A percentile compares a stretch with the other conserved stretches of the same genome.
phyloP scores from a whole-genome alignment of 2,888 invertebrate species.

The Anticlea derivata region DNA sequence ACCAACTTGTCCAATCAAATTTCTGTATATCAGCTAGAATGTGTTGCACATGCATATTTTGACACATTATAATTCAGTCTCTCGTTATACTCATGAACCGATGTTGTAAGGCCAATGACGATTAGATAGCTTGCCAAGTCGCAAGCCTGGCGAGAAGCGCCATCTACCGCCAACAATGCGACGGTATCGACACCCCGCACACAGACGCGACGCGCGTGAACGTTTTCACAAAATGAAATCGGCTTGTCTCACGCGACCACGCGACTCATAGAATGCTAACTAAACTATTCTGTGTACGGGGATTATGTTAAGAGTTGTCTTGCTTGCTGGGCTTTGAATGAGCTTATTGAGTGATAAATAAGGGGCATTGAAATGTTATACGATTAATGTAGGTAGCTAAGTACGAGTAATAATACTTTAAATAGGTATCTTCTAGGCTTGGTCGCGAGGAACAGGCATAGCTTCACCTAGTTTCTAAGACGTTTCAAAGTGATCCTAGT shows the following conservation, averaged over 20 bases:
- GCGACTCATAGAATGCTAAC: conserved; percentile 50
- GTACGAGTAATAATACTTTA: too few species aligned
- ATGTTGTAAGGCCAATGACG: too few species aligned
- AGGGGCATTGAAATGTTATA: conserved; percentile 2
- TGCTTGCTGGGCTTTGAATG: conserved; percentile 6
- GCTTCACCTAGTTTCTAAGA: too few species aligned
- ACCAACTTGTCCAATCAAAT: too few species aligned
- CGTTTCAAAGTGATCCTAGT: too few species aligned
- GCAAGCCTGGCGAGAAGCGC: conserved; percentile 15
- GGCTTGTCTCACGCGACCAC: conserved; percentile 51
- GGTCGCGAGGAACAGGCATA: too few species aligned
- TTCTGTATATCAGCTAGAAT: too few species aligned
- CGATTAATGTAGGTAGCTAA: too few species aligned
- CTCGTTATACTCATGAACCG: too few species aligned
- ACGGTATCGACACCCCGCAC: conserved; percentile 13
- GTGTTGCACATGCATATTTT: too few species aligned
- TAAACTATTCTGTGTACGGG: conserved; percentile 32
- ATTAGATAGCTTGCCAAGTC: not conserved
- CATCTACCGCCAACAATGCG: conserved; percentile 36
- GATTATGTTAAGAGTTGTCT: conserved; percentile 1
- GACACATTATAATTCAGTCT: too few species aligned
- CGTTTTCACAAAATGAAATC: conserved; percentile 64
- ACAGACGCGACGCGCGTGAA: conserved; percentile 23
- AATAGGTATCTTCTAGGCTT: too few species aligned
- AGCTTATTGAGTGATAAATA: conserved; percentile 11